Base-by-base conservation (phyloP, 2,888 invertebrate species). In the Clusia tigrina region DNA sequence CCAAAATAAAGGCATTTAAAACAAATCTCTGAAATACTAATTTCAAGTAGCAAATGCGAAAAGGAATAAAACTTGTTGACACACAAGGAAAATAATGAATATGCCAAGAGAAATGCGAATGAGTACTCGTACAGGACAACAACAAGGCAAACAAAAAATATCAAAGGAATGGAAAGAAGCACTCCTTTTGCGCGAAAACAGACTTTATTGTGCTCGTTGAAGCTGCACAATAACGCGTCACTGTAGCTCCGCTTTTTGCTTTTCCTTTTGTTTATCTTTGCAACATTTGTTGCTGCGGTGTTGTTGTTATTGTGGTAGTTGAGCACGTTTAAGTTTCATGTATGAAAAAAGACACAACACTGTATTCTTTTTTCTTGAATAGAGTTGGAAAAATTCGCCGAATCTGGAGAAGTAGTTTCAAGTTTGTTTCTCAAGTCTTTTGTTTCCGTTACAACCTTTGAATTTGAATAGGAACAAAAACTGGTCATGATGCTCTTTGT, bases 351-450 rank as follows among this genome's bases (percentile, higher is more conserved):
- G 9, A n/a, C n/a, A n/a, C n/a, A n/a, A n/a, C 42, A 3, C 42
- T 42, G 10, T 42, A 42, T 3, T 42, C 12, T 42, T 42, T 42
- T 42, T 42, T 42, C n/a, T 42, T n/a, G 6, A 32, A 6, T 9
- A 32, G 32, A 42, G 10, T 42, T 42, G 3, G n/a, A 42, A 5
- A 2, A n/a, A 5, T 15, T n/a, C 42, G n/a, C 10, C n/a, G n/a
- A 3, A 42, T 42, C 32, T 32, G 12, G 6, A 32, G n/a, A 42
- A 42, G 10, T 42, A 32, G 12, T 42, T 42, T 42, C 42, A 42
- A 42, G 42, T 42, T 42, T 17, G 42, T 42, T 42, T 10, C 42
- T n/a, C 3, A 42, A 42, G 42, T 42, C 42, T 42, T 42, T 42
- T 42, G 42, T 42, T 42, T 15, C 32, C n/a, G n/a, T n/a, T n/a